A percentile compares a stretch with the other conserved stretches of the same genome.
phyloP scores from a whole-genome alignment of 2,888 invertebrate genomes.

The Apodemia duryi region DNA sequence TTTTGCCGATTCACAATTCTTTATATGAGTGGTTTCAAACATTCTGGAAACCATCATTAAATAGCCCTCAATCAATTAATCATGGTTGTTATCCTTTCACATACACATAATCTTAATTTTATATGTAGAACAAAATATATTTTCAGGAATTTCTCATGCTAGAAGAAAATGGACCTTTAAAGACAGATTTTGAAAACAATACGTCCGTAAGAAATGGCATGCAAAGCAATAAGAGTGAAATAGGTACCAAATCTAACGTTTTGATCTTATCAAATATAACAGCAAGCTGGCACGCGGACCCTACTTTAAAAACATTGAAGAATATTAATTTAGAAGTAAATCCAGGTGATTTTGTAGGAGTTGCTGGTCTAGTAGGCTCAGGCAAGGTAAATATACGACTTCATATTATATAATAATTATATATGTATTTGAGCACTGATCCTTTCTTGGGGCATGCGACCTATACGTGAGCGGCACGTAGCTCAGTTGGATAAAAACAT shows the following conservation, averaged over 20 bases:
- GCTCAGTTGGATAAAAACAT: too few species aligned
- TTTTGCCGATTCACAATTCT: too few species aligned
- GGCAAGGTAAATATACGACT: constrained; percentile 73
- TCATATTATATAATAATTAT: too few species aligned
- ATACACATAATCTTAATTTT: too few species aligned
- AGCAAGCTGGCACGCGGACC: constrained; percentile 29
- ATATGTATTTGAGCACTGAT: too few species aligned
- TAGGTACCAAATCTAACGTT: background rate
- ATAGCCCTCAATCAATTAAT: too few species aligned
- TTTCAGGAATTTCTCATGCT: constrained; percentile 61
- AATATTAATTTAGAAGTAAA: constrained; percentile 66
- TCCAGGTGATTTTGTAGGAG: constrained; percentile 80
- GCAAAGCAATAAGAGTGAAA: background rate
- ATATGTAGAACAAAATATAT: too few species aligned
- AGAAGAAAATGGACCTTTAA: constrained; percentile 55
- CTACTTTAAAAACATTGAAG: constrained; percentile 64
- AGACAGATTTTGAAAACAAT: constrained; percentile 32
- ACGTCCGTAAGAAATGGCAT: constrained; percentile 12
- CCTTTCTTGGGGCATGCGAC: too few species aligned
- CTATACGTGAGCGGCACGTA: too few species aligned
- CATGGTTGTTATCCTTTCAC: too few species aligned
- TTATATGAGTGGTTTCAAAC: too few species aligned
- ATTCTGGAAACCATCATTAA: too few species aligned
- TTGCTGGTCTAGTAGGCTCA: constrained; percentile 86
- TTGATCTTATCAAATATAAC: constrained; percentile 11